phyloP scores from a whole-genome alignment of 2,797 vertebrate species.

The Melanotaenia parkinsoni region DNA sequence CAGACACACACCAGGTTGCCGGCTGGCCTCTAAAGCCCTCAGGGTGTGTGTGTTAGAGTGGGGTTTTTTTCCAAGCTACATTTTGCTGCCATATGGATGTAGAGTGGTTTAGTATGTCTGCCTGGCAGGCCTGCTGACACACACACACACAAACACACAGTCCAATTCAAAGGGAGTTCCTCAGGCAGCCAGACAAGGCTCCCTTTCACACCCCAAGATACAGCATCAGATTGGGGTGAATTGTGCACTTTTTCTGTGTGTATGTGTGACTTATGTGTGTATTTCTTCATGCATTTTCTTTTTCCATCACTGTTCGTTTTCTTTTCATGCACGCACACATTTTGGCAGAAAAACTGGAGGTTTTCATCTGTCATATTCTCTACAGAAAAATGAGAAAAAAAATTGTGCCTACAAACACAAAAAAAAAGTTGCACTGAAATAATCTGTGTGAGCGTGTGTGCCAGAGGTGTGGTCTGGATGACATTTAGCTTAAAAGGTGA shows the following conservation, averaged over 20 bases:
- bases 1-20: slow-evolving; percentile 59
- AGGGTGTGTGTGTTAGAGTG: slow-evolving; percentile 57
- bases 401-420: not conserved
- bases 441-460: slow-evolving; percentile 8
- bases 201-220: slow-evolving; percentile 77
- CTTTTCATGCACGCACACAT: slow-evolving; percentile 20
- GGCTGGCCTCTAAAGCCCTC: slow-evolving; percentile 70
- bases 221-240: slow-evolving; percentile 67
- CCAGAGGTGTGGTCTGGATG: slow-evolving; percentile 74
- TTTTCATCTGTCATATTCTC: slow-evolving; percentile 47
- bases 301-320: slow-evolving; percentile 57
- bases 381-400: slow-evolving; percentile 38
- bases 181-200: slow-evolving; percentile 78
- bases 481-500: slow-evolving; percentile 84
- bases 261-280: slow-evolving; percentile 21
- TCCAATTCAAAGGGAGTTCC: slow-evolving; percentile 75
- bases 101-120: slow-evolving; percentile 81
- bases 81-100: slow-evolving; percentile 81
- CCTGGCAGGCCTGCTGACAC: slow-evolving; percentile 60
- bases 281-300: slow-evolving; percentile 26
- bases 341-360: slow-evolving; percentile 23
- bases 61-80: slow-evolving; percentile 77
- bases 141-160: slow-evolving; percentile 40
- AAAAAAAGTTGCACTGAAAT: not conserved
- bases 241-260: slow-evolving; percentile 51